Evolutionary conservation across 2,888 invertebrate species (phyloP).

Genomic region (Drosophila trichaetosa): DNA sequence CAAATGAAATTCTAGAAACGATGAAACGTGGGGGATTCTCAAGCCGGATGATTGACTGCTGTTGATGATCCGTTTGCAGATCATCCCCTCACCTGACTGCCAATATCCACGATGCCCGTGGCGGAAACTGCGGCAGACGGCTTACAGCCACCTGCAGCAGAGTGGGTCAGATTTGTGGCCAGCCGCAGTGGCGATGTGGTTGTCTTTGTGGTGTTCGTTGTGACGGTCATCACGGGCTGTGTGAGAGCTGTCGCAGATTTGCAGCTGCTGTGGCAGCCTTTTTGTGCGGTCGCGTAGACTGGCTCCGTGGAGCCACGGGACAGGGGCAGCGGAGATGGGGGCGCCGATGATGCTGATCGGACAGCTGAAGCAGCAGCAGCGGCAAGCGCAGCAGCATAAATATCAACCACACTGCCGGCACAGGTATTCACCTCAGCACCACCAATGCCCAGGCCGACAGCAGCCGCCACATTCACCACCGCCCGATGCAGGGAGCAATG

Average conservation of each 20-base stretch:
- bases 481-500: constrained; percentile 65
- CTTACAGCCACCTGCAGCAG: constrained; percentile 25
- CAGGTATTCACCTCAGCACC: constrained; percentile 36
- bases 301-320: constrained; percentile 71
- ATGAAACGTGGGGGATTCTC: constrained; percentile 13
- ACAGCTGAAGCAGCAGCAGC: constrained; percentile 50
- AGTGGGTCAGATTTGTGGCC: constrained; percentile 22
- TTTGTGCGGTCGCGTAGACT: constrained; percentile 84
- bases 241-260: constrained; percentile 78
- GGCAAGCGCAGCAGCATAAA: constrained; percentile 70
- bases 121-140: constrained; percentile 20
- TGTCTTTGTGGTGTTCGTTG: constrained; percentile 61
- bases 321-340: constrained; percentile 54
- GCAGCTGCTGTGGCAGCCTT: constrained; percentile 75
- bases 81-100: constrained; percentile 78
- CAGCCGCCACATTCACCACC: constrained; percentile 72
- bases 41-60: constrained; percentile 31
- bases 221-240: constrained; percentile 76
- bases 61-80: constrained; percentile 49
- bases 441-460: constrained; percentile 57
- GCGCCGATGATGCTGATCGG: constrained; percentile 44
- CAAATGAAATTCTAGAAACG: constrained; percentile 20
- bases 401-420: constrained; percentile 66
- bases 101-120: constrained; percentile 58
- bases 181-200: constrained; percentile 52